Conservation (phyloP, 2,888 invertebrate species). For the Gymnoscelis rufifasciata region DNA sequence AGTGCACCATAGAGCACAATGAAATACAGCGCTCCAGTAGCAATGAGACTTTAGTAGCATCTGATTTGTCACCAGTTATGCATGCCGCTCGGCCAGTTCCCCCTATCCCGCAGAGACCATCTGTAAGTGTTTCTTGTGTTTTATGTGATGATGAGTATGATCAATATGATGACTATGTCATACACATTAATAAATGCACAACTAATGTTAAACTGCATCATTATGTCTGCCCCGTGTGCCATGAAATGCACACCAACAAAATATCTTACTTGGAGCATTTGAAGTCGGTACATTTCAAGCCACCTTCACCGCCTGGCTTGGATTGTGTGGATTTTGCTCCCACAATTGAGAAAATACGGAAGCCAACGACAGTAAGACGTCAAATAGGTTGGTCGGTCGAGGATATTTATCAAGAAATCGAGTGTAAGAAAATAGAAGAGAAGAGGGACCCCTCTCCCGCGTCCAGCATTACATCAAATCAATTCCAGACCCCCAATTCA, state of each 20-base stretch:
- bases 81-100: constrained; percentile 35
- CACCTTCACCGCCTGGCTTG: constrained; percentile 42
- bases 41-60: constrained; percentile 67
- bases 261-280: constrained; percentile 60
- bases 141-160: constrained; percentile 67
- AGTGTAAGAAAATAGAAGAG: constrained; percentile 62
- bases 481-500: constrained; percentile 60
- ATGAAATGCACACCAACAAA: constrained; percentile 67
- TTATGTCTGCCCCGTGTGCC: constrained; percentile 68
- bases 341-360: constrained; percentile 58
- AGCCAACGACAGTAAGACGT: constrained; percentile 61
- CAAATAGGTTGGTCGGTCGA: constrained; percentile 75
- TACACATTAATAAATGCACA: constrained; percentile 66
- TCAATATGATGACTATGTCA: constrained; percentile 60
- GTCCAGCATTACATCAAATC: constrained; percentile 61
- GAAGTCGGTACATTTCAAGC: constrained; percentile 51
- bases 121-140: constrained; percentile 60
- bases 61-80: constrained; percentile 44
- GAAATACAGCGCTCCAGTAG: constrained; percentile 60
- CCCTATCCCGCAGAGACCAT: constrained; percentile 33
- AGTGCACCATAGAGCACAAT: constrained; percentile 67
- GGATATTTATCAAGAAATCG: constrained; percentile 74
- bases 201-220: constrained; percentile 71
- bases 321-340: constrained; percentile 68
- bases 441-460: constrained; percentile 49